phyloP scores from a whole-genome alignment of 2,888 invertebrate species.

The Cosmopolites sordidus region DNA sequence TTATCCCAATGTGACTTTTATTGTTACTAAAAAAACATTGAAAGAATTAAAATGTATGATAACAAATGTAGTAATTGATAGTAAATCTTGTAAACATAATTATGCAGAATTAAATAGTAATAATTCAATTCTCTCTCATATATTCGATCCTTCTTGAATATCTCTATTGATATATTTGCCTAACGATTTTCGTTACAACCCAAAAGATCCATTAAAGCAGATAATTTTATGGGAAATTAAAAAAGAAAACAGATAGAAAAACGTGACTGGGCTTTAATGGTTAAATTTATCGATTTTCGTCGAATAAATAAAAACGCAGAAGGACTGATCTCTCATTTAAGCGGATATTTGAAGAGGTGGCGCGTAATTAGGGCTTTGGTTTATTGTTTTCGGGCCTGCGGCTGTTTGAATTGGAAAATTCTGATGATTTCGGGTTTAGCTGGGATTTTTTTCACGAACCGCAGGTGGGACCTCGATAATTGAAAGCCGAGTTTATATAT shows the following conservation, averaged over 20 bases:
- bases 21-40: too few relatives aligned
- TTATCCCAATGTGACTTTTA: too few relatives aligned
- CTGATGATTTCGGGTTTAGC: slow-evolving; percentile 5
- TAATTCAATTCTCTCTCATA: too few relatives aligned
- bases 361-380: slow-evolving; percentile 7
- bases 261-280: neutral
- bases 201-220: neutral
- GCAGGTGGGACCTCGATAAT: neutral
- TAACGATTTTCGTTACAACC: too few relatives aligned
- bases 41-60: too few relatives aligned
- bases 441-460: neutral
- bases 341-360: slow-evolving; percentile 6
- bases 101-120: too few relatives aligned
- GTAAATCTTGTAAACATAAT: too few relatives aligned
- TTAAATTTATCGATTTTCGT: slow-evolving; percentile 7
- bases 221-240: neutral
- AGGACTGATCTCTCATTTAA: slow-evolving; percentile 5
- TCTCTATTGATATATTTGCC: too few relatives aligned
- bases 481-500: neutral
- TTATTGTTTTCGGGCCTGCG: slow-evolving; percentile 6
- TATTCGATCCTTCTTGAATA: too few relatives aligned
- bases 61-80: too few relatives aligned
- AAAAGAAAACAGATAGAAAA: neutral
- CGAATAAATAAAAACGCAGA: slow-evolving; percentile 1
- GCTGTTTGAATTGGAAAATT: slow-evolving; percentile 4